Base-by-base conservation (phyloP, 2,888 invertebrate genomes). In the Strigamia maritima region DNA sequence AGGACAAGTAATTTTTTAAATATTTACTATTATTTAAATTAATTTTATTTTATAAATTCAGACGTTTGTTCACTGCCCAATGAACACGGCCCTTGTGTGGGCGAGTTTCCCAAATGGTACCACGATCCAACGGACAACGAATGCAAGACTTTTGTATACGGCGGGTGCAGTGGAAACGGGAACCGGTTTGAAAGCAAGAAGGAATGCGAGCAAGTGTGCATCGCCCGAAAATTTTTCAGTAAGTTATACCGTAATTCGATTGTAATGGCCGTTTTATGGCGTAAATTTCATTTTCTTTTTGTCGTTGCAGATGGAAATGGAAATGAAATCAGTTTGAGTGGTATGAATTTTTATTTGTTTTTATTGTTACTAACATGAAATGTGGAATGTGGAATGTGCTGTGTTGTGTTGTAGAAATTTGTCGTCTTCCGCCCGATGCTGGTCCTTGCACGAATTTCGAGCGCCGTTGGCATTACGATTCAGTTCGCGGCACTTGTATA, bases 131-230 rank as follows among this genome's bases (percentile, higher is more conserved):
- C 89, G 83, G 90, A 91, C 75, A 89, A 90, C 81, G 88, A 88
- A 44, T 98, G 97, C 85, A 88, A 89, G 78, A 91, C 91, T 84
- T 97, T 97, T 87, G 91, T 93, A 83, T 97, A 92, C 85, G 94
- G 95, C 49, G 97, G 97, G 76, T 97, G 97, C 85, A 92, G 92
- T 19, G 97, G 97, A 35, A 98, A 98, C 84, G 90, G 89, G 1
- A 97, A 97, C 86, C 94, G 94, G 87, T 97, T 95, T 87, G 85
- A 85, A 10, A 88, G 89, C 0, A 89, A 92, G 84, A 86, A 89
- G 70, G 90, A 90, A 76, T 95, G 95, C 83, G 85, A 89, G 81
- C 49, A 44, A 44, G 49, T 44, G 12, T 44, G 49, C 49, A 16
- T 14, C 49, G 49, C 49, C 49, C 12, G 49, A 44, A 44, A n/a